A percentile compares a stretch with the other conserved stretches of the same genome.
phyloP scores from a whole-genome alignment of 2,888 invertebrate genomes.

The Eudasyphora cyanicolor region DNA sequence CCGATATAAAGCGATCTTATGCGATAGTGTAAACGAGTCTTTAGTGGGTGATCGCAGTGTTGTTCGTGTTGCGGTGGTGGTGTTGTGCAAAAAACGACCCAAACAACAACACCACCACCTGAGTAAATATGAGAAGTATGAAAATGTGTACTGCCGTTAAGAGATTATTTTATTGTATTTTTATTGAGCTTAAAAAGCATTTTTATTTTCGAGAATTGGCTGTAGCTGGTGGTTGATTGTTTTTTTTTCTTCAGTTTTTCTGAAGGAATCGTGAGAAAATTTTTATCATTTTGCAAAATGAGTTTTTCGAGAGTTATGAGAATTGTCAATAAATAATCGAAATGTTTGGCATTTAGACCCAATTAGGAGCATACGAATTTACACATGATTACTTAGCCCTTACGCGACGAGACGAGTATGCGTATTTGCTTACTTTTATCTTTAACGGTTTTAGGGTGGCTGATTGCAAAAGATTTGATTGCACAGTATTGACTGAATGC shows the following conservation, averaged over 20 bases:
- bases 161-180: conserved; percentile 56
- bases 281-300: conserved; percentile 47
- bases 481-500: neutral
- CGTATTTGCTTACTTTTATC: neutral
- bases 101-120: conserved; percentile 32
- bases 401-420: neutral
- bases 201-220: conserved; percentile 20
- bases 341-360: neutral
- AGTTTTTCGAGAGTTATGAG: conserved; percentile 40
- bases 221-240: conserved; percentile 25
- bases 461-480: neutral
- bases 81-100: conserved; percentile 25
- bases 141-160: conserved; percentile 43
- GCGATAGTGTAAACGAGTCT: neutral
- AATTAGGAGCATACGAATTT: neutral
- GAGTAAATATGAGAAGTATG: conserved; percentile 54
- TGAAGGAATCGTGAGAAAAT: conserved; percentile 57
- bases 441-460: neutral
- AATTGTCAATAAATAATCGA: conserved; percentile 46
- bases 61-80: neutral
- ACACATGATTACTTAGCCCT: neutral
- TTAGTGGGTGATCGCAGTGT: conserved; percentile 55
- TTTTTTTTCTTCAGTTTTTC: conserved; percentile 36
- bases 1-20: no score
- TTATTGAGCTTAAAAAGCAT: conserved; percentile 39